These are phyloP conservation scores for Chondrosia reniformis DNA, from an alignment of 37 sponge, comb jelly and placozoan species.

Conservation along the genomic window DNA sequence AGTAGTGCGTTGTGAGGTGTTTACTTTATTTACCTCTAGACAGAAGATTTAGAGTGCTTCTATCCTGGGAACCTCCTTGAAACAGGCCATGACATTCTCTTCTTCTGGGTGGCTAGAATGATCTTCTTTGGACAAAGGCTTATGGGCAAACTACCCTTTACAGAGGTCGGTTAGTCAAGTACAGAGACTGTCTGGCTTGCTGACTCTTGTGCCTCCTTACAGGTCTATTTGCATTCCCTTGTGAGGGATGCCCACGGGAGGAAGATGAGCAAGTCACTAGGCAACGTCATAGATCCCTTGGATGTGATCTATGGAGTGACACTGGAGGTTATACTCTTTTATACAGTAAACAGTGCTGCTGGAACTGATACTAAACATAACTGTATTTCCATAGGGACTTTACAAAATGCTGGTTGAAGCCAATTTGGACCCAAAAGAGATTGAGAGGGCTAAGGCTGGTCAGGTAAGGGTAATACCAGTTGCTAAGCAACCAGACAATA, in stretches of 20 bases:
- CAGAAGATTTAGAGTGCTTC: conserved; percentile 70
- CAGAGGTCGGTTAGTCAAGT: conserved; percentile 53
- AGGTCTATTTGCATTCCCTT: conserved; percentile 96
- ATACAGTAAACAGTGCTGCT: neutral
- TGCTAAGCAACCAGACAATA: too few species aligned
- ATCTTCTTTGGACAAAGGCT: conserved; percentile 92
- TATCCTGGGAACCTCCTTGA: conserved; percentile 90
- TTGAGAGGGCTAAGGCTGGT: conserved; percentile 73
- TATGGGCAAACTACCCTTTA: conserved; percentile 85
- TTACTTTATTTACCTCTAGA: conserved; percentile 30
- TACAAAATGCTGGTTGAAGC: conserved; percentile 51
- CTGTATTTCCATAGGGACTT: conserved; percentile 71
- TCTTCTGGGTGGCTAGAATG: conserved; percentile 99
- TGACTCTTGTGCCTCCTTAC: neutral
- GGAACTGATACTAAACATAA: too few species aligned
- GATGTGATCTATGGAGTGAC: conserved; percentile 83
- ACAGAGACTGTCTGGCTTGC: neutral
- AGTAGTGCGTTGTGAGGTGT: neutral
- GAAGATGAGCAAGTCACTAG: conserved; percentile 99
- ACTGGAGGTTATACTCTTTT: conserved; percentile 55
- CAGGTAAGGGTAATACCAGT: conserved; percentile 65
- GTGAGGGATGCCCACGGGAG: conserved; percentile 97
- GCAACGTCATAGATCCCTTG: conserved; percentile 97
- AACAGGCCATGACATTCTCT: conserved; percentile 98
- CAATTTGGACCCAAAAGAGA: conserved; percentile 85